A percentile compares a stretch with the other conserved stretches of the same genome.
phyloP scores from a whole-genome alignment of 2,797 vertebrate species.

The Pangasius macronema region DNA sequence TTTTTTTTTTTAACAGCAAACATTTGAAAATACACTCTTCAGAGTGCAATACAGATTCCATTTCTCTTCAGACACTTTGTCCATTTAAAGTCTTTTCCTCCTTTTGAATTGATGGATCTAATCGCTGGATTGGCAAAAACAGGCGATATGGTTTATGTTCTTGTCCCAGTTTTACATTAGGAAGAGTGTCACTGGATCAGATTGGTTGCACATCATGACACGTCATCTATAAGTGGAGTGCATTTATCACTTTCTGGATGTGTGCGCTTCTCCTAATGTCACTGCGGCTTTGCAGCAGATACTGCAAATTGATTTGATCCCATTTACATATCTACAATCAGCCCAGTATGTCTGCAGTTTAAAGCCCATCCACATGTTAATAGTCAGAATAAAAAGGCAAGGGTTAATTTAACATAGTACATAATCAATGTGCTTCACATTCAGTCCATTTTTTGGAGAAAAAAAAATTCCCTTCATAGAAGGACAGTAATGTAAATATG shows the following conservation, averaged over 20 bases:
- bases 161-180: background rate
- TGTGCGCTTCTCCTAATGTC: background rate
- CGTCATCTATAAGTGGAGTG: background rate
- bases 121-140: background rate
- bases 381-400: background rate
- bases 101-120: background rate
- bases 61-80: background rate
- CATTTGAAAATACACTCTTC: slow-evolving; percentile 1
- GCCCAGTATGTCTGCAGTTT: background rate
- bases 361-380: background rate
- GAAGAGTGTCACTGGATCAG: background rate
- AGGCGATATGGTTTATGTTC: background rate
- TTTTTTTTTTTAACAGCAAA: background rate
- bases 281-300: background rate
- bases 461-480: slow-evolving; percentile 8
- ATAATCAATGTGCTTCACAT: background rate
- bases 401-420: background rate
- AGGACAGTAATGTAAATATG: slow-evolving; percentile 10
- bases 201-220: background rate
- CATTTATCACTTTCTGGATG: background rate
- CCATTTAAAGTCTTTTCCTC: background rate
- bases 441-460: background rate
- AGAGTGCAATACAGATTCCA: background rate
- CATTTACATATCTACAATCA: background rate
- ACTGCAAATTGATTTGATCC: slow-evolving; percentile 10